phyloP scores from a whole-genome alignment of 2,797 vertebrate genomes.

The Valencia hispanica region DNA sequence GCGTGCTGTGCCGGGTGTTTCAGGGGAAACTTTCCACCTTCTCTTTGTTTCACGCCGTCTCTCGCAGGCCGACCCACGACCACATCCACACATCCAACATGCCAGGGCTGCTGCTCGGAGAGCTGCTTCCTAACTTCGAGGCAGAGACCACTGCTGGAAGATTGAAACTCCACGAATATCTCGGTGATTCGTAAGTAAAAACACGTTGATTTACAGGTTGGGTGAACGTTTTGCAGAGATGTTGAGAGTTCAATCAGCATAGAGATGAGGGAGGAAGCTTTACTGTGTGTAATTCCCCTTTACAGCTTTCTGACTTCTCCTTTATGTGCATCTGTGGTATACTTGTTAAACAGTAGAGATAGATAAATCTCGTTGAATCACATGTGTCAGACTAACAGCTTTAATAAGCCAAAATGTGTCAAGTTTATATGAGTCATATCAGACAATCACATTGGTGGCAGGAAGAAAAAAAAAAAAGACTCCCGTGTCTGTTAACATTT shows the following conservation, averaged over 20 bases:
- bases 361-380: neutral
- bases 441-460: neutral
- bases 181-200: conserved; percentile 89
- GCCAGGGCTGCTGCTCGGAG: conserved; percentile 89
- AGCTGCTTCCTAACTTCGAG: conserved; percentile 89
- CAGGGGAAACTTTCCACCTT: conserved; percentile 27
- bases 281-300: conserved; percentile 32
- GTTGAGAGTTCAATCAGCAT: neutral
- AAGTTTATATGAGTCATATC: neutral
- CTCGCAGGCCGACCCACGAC: conserved; percentile 5
- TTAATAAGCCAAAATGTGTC: neutral
- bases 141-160: conserved; percentile 86
- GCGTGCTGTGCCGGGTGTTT: neutral
- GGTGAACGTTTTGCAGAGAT: neutral
- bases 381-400: neutral
- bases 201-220: neutral
- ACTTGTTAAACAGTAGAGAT: neutral
- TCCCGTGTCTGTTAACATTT: neutral
- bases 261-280: neutral
- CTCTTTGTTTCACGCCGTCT: neutral
- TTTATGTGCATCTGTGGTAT: conserved; percentile 9
- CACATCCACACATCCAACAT: conserved; percentile 62
- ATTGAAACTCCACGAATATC: conserved; percentile 87
- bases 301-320: conserved; percentile 35
- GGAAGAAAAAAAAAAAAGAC: neutral